Evolutionary conservation across 1,140 invertebrate genomes (phyloP), one percentile per base, ranked within the genome.

Genomic region (Drosophila ananassae): DNA sequence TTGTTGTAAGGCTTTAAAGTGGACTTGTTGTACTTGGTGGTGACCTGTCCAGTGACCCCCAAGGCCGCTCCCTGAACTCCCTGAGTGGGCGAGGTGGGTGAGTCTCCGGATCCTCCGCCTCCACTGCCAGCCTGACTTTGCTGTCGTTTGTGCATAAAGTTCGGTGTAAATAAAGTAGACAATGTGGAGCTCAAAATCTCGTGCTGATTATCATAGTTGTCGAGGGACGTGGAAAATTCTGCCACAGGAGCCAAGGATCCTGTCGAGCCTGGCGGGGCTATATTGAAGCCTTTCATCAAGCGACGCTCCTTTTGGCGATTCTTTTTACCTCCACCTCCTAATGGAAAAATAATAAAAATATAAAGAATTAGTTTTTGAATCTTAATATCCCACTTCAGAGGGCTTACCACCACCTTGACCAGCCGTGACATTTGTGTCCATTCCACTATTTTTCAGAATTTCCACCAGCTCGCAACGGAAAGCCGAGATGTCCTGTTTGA

Each of bases 401-500:
- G 32, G 10, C 61, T 75, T 64, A 91, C 89, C 84, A 55, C 90
- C 90, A 52, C 77, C 91, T 68, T 92, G 91, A 47, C 96, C 96
- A 54, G 95, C 95, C 1, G 96, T 96, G 0, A 96, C 96, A 34
- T 96, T 95, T 0, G 96, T 97, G 85, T 97, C 97, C 96, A 98
- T 98, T 72, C 97, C 97, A 39, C 96, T 97, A 92, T 97, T 97
- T 90, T 97, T 97, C 13, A 99, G 93, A 75, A 99, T 98, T 93
- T 99, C 98, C 39, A 99, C 96, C 5, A 99, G 94, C 92, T 99
- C 98, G 93, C 96, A 98, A 44, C 97, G 95, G 93, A 98, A 98
- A 3, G 97, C 96, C 47, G 97, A 98, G 61, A 99, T 98, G 92
- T 99, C 98, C 93, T 99, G 98, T 92, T 99, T 99, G 67, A 99